Percentiles rank a stretch among this genome's conserved stretches.
phyloP scores from a whole-genome alignment of 2,113 vertebrate species.

The Telmatochromis sp. region DNA sequence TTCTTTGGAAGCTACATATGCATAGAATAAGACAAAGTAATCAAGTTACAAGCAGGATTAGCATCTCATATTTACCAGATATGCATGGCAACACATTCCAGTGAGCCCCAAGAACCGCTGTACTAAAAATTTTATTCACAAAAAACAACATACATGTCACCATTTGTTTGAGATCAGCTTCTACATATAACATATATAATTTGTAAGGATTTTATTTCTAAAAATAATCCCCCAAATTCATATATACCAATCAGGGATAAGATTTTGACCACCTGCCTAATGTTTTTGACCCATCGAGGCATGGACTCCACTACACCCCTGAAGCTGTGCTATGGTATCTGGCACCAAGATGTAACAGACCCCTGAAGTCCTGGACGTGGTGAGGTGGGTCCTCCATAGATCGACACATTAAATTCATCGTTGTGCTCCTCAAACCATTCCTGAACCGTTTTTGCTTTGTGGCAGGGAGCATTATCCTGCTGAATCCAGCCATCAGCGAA shows the following conservation, averaged over 20 bases:
- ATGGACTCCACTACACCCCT: not conserved
- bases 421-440: not conserved
- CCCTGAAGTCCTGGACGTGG: not conserved
- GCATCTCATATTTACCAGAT: not conserved
- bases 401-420: not conserved
- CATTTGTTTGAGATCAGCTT: not conserved
- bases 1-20: not conserved
- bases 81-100: not conserved
- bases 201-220: fast-evolving
- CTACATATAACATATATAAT: not conserved
- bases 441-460: fast-evolving
- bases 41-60: not conserved
- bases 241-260: not conserved
- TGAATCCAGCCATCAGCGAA: not conserved
- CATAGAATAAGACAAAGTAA: not conserved
- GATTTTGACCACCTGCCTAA: not conserved
- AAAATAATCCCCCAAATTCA: not conserved
- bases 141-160: not conserved
- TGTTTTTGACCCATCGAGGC: not conserved
- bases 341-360: not conserved
- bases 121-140: fast-evolving
- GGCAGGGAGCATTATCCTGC: not conserved
- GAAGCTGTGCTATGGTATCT: not conserved
- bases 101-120: fast-evolving
- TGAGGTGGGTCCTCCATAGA: not conserved